Conservation (phyloP, 2,113 vertebrate species). For the Naja naja region DNA sequence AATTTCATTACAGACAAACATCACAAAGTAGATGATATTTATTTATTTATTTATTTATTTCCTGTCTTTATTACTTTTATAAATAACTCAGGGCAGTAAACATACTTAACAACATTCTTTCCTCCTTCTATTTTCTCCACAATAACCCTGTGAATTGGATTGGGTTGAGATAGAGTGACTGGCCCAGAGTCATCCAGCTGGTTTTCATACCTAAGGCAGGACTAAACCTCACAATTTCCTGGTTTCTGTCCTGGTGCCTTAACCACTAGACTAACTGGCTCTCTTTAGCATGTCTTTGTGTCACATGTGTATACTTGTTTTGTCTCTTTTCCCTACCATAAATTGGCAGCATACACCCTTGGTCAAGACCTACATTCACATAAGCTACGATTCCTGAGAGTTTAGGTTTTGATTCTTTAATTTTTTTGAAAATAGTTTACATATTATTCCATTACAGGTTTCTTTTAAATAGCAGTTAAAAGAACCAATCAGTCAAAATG, state of each 20-base stretch:
- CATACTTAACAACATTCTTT: too few species aligned
- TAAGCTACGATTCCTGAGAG: not conserved
- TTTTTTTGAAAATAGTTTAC: not conserved
- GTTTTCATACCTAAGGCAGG: too few species aligned
- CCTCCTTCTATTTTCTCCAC: too few species aligned
- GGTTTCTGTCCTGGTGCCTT: too few species aligned
- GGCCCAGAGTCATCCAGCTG: too few species aligned
- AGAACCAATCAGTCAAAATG: not conserved
- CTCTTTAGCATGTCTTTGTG: not conserved
- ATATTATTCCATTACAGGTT: not conserved
- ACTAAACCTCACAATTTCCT: too few species aligned
- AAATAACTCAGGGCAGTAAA: too few species aligned
- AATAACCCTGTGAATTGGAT: too few species aligned
- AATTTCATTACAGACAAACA: not conserved
- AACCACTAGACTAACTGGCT: not conserved
- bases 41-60: too few species aligned
- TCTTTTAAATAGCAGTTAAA: not conserved
- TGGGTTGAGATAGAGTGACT: too few species aligned
- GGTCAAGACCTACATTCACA: not conserved
- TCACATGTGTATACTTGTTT: not conserved
- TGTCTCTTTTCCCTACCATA: not conserved
- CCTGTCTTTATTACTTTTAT: too few species aligned
- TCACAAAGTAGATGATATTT: not conserved
- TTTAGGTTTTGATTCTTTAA: not conserved
- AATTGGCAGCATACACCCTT: not conserved